Evolutionary conservation across 2,113 vertebrate species (phyloP).

Genomic region (Bos javanicus): DNA sequence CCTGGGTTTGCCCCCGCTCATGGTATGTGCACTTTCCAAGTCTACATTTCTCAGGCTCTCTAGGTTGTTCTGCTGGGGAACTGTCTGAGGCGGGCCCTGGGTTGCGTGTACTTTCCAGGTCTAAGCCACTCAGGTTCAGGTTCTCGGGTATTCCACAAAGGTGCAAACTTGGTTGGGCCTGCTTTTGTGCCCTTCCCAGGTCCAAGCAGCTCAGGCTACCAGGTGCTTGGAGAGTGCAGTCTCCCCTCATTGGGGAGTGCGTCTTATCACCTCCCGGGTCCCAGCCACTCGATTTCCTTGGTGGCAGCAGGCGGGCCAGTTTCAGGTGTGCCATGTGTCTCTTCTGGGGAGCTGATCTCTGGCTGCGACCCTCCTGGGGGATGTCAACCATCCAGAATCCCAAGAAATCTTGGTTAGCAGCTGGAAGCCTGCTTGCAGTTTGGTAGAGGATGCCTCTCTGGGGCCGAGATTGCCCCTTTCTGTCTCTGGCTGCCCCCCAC

Average conservation of each 20-base stretch:
- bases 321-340: not conserved
- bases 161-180: not conserved
- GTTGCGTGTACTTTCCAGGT: not conserved
- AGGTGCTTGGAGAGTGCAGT: not conserved
- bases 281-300: not conserved
- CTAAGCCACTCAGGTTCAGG: not conserved
- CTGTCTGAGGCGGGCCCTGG: not conserved
- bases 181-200: not conserved
- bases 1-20: not conserved
- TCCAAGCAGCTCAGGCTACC: not conserved
- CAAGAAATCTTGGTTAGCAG: not conserved
- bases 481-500: not conserved
- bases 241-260: fast-evolving
- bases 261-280: fast-evolving
- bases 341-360: not conserved
- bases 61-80: not conserved
- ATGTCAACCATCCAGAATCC: not conserved
- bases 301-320: fast-evolving
- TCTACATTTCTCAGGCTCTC: not conserved
- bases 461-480: not conserved
- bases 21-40: not conserved
- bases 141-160: not conserved
- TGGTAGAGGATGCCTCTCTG: not conserved
- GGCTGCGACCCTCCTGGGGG: fast-evolving
- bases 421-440: not conserved